Percentiles rank a stretch among this genome's conserved stretches.
Evolutionary conservation across 2,888 invertebrate genomes (phyloP).

Genomic region (Drosophila colorata): DNA sequence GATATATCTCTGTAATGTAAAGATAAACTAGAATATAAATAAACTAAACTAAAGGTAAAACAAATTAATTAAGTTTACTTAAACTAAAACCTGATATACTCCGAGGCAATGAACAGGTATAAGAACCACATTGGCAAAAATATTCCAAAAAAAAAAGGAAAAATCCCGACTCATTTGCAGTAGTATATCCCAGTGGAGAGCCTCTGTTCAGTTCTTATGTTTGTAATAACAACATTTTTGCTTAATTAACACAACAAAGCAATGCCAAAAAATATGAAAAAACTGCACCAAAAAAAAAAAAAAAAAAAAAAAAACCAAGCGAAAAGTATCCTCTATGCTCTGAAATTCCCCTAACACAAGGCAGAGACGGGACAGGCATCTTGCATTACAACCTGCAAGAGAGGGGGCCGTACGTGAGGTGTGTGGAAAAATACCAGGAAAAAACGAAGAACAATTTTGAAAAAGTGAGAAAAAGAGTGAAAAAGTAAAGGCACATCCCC

Average conservation of each 20-base stretch:
- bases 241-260: conserved; percentile 81
- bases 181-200: conserved; percentile 38
- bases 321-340: conserved; percentile 34
- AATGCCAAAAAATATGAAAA: conserved; percentile 61
- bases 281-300: background rate
- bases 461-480: conserved; percentile 10
- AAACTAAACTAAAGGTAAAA: no score
- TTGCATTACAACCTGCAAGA: conserved; percentile 59
- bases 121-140: conserved; percentile 5
- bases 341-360: conserved; percentile 40
- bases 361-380: conserved; percentile 36
- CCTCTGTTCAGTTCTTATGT: conserved; percentile 29
- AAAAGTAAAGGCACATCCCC: conserved; percentile 11
- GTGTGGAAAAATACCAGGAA: conserved; percentile 41
- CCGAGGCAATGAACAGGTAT: conserved; percentile 4
- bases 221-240: conserved; percentile 76
- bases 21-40: background rate
- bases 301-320: conserved; percentile 17
- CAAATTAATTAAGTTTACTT: no score
- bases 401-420: conserved; percentile 15
- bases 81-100: background rate
- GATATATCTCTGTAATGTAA: background rate
- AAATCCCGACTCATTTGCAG: conserved; percentile 23
- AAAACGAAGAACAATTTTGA: conserved; percentile 5
- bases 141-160: background rate